These are phyloP conservation scores for Nudaria mundana DNA, from an alignment of 2,888 invertebrate genomes.

Conservation along the genomic window DNA sequence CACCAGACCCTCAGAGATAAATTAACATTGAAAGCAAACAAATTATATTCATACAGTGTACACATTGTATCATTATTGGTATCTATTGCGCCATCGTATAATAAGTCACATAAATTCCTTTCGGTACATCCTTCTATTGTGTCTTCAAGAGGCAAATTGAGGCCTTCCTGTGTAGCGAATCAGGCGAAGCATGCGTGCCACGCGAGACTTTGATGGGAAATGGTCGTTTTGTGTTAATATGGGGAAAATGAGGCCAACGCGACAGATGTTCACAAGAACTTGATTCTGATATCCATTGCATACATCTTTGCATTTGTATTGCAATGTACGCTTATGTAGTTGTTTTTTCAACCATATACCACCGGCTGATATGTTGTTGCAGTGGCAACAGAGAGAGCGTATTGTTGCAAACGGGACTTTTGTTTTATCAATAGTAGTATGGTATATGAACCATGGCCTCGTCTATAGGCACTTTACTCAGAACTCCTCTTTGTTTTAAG, in stretches of 20 bases:
- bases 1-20: conserved; percentile 37
- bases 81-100: conserved; percentile 39
- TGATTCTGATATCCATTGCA: conserved; percentile 27
- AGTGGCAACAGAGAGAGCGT: no score
- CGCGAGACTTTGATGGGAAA: conserved; percentile 27
- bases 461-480: no score
- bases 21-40: conserved; percentile 59
- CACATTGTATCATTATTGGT: conserved; percentile 59
- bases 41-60: conserved; percentile 63
- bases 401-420: no score
- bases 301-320: conserved; percentile 27
- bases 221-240: conserved; percentile 26
- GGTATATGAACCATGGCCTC: no score
- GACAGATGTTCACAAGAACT: conserved; percentile 43
- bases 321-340: conserved; percentile 4
- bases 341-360: no score
- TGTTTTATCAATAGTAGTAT: no score
- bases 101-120: conserved; percentile 57
- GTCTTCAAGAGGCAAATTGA: conserved; percentile 51
- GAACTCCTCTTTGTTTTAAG: no score
- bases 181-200: conserved; percentile 27
- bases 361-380: no score
- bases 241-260: conserved; percentile 35
- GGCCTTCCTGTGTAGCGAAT: conserved; percentile 54
- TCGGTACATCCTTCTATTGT: conserved; percentile 71